These are phyloP conservation scores for Cossypha heuglini DNA, from an alignment of 2,797 vertebrate genomes.

Conservation along the genomic window DNA sequence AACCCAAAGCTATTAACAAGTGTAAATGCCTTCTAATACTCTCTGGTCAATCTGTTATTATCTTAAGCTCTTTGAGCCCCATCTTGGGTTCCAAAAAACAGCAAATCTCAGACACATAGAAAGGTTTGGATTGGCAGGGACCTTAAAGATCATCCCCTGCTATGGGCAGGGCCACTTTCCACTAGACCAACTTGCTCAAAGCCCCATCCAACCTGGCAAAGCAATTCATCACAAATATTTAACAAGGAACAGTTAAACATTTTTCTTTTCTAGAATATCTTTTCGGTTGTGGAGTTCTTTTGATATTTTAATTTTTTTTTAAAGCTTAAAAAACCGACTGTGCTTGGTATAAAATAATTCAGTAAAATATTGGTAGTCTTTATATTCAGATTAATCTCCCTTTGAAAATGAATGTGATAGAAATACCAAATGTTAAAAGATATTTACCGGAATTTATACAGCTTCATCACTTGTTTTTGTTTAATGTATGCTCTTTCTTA, in stretches of 20 bases:
- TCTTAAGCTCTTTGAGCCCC: background rate
- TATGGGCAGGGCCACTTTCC: background rate
- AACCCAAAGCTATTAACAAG: background rate
- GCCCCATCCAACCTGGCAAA: background rate
- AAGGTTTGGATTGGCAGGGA: background rate
- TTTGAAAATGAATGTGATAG: background rate
- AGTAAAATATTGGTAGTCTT: background rate
- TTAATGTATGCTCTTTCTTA: background rate
- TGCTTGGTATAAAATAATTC: background rate
- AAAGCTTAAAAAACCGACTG: background rate
- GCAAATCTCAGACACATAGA: background rate
- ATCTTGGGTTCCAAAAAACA: background rate
- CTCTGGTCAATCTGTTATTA: background rate
- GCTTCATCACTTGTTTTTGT: background rate
- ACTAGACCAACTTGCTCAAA: background rate
- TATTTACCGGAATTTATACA: background rate
- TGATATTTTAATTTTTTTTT: background rate
- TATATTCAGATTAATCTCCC: background rate
- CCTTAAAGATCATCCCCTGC: background rate
- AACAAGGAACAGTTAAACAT: background rate
- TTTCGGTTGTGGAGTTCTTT: background rate
- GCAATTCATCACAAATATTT: background rate
- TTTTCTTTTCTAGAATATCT: background rate
- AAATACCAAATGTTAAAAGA: background rate
- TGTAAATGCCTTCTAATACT: background rate